Evolutionary conservation across 37 sponge, comb jelly and placozoan genomes (phyloP).

Genomic region (Hormiphora californensis): DNA sequence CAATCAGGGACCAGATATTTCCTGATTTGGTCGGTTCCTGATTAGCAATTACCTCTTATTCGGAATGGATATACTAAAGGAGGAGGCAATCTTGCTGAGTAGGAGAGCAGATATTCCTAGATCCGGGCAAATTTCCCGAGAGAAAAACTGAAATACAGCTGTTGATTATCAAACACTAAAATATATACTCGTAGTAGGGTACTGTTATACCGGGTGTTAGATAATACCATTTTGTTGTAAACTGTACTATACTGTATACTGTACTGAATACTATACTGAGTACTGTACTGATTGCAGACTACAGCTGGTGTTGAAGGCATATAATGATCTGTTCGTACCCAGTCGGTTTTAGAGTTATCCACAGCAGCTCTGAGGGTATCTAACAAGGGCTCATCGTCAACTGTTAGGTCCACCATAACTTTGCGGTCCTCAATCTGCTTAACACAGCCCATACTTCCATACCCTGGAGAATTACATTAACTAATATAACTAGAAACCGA

Average conservation of each 20-base stretch:
- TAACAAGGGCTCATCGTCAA: conserved; percentile 38
- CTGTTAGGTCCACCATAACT: not conserved
- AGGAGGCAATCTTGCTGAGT: conserved; percentile 46
- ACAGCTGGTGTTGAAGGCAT: too few species aligned
- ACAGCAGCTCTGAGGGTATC: not conserved
- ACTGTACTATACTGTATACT: not conserved
- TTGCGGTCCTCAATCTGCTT: not conserved
- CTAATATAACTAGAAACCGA: too few species aligned
- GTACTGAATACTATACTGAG: not conserved
- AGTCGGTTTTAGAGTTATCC: not conserved
- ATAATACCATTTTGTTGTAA: not conserved
- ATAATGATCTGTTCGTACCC: too few species aligned
- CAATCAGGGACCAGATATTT: too few species aligned
- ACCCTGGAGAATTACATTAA: not conserved
- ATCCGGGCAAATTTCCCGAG: conserved; percentile 31
- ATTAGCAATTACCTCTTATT: conserved; percentile 33
- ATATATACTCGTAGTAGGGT: too few species aligned
- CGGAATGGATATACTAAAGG: conserved; percentile 10
- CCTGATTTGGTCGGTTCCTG: too few species aligned
- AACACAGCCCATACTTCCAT: conserved; percentile 28
- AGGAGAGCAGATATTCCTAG: conserved; percentile 10
- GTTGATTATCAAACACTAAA: too few species aligned
- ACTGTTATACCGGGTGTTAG: too few species aligned
- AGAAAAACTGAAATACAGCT: conserved; percentile 21
- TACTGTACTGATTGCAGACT: not conserved